Base-by-base conservation (phyloP, 2,888 invertebrate genomes). In the Polyommatus icarus region DNA sequence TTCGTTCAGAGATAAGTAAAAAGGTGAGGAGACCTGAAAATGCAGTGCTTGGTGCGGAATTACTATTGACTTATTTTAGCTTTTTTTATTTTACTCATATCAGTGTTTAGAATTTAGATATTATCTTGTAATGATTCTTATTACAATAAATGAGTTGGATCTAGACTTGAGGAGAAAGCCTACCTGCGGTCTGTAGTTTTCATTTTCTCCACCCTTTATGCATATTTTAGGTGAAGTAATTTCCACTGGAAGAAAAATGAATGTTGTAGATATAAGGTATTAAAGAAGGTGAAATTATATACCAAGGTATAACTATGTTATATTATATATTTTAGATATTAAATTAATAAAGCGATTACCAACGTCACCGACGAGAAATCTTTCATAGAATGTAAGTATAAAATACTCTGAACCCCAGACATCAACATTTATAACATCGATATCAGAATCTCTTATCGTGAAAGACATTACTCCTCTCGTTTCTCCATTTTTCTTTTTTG, bases 391-490 rank as follows among this genome's bases (percentile, higher is more conserved):
- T 78, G 95, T 95, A 67, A 94, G 91, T 29, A 97, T 92, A 83
- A 94, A 95, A 81, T 95, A 95, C 78, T 94, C 94, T 5, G 95
- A 93, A 3, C 97, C 97, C 97, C 97, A 98, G 80, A 95, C 96
- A 80, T 96, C 96, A 20, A 96, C 96, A 86, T 97, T 97, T 75
- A 97, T 96, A 6, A 96, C 96, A 86, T 97, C 96, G 1, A 95
- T 87, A 24, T 95, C 92, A 0, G 97, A 96, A 90, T 97, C 98
- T 80, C 97, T 94, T 40, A 97, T 81, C 0, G 97, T 97, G 81
- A 97, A 97, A 78, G 95, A 96, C 91, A 96, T 96, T 0, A 97
- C 97, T n/a, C 95, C 96, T 81, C 96, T 95, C 50, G 91, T 89
- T 78, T 95, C 94, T 32, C 91, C 91, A 81, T 89, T 93, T 86